Evolutionary conservation across 2,888 invertebrate genomes (phyloP).

Genomic region (Fragum whitleyi): DNA sequence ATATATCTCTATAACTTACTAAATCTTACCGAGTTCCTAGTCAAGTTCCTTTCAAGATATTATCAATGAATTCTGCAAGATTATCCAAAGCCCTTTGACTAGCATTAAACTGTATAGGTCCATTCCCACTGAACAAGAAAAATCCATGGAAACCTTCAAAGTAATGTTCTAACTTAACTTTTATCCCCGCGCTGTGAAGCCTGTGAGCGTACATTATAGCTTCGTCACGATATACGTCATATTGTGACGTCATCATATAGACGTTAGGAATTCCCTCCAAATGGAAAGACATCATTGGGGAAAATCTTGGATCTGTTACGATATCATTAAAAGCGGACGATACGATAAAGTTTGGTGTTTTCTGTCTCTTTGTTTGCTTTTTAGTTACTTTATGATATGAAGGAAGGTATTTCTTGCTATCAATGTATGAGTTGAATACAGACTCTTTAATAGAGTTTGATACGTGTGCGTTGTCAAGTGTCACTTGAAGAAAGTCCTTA

Average conservation of each 20-base stretch:
- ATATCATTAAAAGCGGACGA: slow-evolving; percentile 63
- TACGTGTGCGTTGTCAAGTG: slow-evolving; percentile 72
- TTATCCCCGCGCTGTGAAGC: slow-evolving; percentile 76
- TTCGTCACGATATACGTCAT: slow-evolving; percentile 85
- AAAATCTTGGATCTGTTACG: slow-evolving; percentile 74
- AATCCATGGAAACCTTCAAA: slow-evolving; percentile 79
- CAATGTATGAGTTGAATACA: slow-evolving; percentile 56
- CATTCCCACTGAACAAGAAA: slow-evolving; percentile 73
- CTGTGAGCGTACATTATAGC: slow-evolving; percentile 83
- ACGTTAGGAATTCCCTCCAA: slow-evolving; percentile 80
- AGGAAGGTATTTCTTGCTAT: slow-evolving; percentile 69
- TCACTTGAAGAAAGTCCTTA: slow-evolving; percentile 54
- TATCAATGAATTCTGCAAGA: slow-evolving; percentile 64
- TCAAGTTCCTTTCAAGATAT: not conserved
- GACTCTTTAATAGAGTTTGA: slow-evolving; percentile 55
- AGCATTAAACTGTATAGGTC: slow-evolving; percentile 69
- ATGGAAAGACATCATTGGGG: slow-evolving; percentile 82
- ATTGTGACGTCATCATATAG: slow-evolving; percentile 84
- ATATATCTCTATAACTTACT: no score
- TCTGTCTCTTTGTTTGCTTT: slow-evolving; percentile 54
- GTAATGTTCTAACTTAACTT: slow-evolving; percentile 78
- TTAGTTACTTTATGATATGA: slow-evolving; percentile 67
- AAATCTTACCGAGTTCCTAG: no score
- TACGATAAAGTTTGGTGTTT: slow-evolving; percentile 52
- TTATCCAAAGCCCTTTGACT: slow-evolving; percentile 70